phyloP scores from a whole-genome alignment of 2,797 vertebrate species.

The Anguilla pacifica region DNA sequence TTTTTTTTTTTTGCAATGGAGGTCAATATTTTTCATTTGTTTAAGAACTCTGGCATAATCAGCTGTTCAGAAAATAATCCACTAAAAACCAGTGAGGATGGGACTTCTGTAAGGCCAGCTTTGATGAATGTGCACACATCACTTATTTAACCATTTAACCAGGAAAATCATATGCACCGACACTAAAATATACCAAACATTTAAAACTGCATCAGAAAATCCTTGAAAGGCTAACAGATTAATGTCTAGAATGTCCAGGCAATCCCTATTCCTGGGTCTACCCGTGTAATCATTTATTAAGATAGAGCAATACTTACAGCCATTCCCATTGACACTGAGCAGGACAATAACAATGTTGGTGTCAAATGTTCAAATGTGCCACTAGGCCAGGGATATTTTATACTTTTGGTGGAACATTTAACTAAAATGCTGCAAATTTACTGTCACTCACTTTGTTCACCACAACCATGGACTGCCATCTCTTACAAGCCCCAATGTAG shows the following conservation, averaged over 20 bases:
- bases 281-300: too few relatives aligned
- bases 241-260: too few relatives aligned
- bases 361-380: background rate
- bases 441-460: background rate
- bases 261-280: too few relatives aligned
- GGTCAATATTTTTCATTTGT: slow-evolving; percentile 78
- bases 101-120: slow-evolving; percentile 54
- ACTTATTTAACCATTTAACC: too few relatives aligned
- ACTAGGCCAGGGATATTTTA: background rate
- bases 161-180: too few relatives aligned
- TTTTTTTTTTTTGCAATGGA: slow-evolving; percentile 65
- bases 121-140: slow-evolving; percentile 47
- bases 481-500: background rate
- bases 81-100: background rate
- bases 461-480: background rate
- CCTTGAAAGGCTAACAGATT: too few relatives aligned
- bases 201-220: too few relatives aligned
- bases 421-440: background rate
- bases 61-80: slow-evolving; percentile 53
- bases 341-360: background rate
- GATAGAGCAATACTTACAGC: too few relatives aligned
- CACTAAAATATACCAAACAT: too few relatives aligned
- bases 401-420: background rate
- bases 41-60: slow-evolving; percentile 76
- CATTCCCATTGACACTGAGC: too few relatives aligned